Evolutionary conservation across 2,888 invertebrate species (phyloP), one percentile per base, ranked within the genome.

Genomic region (Andrena bicolor): DNA sequence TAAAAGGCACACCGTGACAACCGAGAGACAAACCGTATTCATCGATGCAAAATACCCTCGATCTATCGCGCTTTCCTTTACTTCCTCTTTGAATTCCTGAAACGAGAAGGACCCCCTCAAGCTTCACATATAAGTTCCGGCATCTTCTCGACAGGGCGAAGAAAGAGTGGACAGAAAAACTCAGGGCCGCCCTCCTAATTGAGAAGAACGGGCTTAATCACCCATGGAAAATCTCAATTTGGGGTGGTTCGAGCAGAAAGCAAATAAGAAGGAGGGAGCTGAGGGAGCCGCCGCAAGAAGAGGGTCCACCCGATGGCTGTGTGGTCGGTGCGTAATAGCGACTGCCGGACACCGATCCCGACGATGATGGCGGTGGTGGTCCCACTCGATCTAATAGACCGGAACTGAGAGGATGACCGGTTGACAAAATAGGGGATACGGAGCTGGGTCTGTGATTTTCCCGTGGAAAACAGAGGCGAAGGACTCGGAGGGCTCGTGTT

Each of bases 221-320:
- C 76, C 92, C 93, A 91, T 93, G 92, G 92, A 92, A 93, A 93
- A 93, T 93, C 93, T 91, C 92, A 90, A 93, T 93, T 93, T 90
- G 86, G 90, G 90, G 88, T 85, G 90, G 90, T 80, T 92, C 91
- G 90, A 89, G 90, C 91, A 91, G 91, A 93, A 92, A 92, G 92
- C 93, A 93, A 93, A 93, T 93, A 93, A 93, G 92, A 92, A 92
- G 92, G 85, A 88, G 86, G 81, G 85, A 78, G 73, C 80, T 79
- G 83, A 76, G 73, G 71, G 80, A 69, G 32, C 48, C 30, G 75
- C 28, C 53, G 75, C 70, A 69, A 64, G 80, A 83, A 76, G 80
- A 82, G 85, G 84, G 84, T 82, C 63, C 63, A 23, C 32, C 41
- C 49, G 58, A 53, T 61, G 69, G 58, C 16, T 68, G 65, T 71